Base-by-base conservation (phyloP, 2,113 vertebrate genomes). In the Panthera tigris region DNA sequence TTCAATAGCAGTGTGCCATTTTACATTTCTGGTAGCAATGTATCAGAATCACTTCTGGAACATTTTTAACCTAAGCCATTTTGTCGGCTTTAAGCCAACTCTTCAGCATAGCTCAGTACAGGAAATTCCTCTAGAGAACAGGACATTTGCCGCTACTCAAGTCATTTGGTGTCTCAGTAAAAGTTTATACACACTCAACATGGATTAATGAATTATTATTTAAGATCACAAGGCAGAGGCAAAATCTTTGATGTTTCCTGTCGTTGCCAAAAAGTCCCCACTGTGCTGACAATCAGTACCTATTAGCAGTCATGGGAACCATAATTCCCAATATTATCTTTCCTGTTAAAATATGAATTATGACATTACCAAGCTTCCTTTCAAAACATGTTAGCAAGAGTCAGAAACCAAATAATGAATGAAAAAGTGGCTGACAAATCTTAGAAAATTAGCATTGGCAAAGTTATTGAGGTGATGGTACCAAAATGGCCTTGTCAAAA, bases 381-480 rank as follows among this genome's bases (percentile, higher is more conserved):
- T 92, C 21, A 66, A 66, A 95, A 95, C 41, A 50, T 19, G 16
- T 73, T 88, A 89, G n/a, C 74, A 52, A 84, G 66, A 29, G 36
- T 78, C 85, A 96, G 82, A 91, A 85, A 69, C 18, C 61, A 79
- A 78, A 48, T 89, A 66, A 39, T 87, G 45, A 45, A 39, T 86
- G 45, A 45, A 74, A 80, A 45, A 57, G 33, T 71, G 57, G 12
- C 18, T 91, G 80, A 85, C 39, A 79, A 45, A 29, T 93, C 36
- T 95, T 91, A 33, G 63, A 63, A 96, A 95, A 73, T 95, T 61
- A 91, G 45, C 76, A 31, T 48, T 89, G 94, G 27, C 66, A 81
- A 81, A 97, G 82, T 80, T 63, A 36, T 29, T 25, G 50, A 76
- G 52, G 29, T 69, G 41, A 85, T 76, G 2, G 27, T 31, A 85